Percentiles rank a stretch among this genome's conserved stretches.
Evolutionary conservation across 2,113 vertebrate species (phyloP).

Genomic region (Xiphophorus couchianus): DNA sequence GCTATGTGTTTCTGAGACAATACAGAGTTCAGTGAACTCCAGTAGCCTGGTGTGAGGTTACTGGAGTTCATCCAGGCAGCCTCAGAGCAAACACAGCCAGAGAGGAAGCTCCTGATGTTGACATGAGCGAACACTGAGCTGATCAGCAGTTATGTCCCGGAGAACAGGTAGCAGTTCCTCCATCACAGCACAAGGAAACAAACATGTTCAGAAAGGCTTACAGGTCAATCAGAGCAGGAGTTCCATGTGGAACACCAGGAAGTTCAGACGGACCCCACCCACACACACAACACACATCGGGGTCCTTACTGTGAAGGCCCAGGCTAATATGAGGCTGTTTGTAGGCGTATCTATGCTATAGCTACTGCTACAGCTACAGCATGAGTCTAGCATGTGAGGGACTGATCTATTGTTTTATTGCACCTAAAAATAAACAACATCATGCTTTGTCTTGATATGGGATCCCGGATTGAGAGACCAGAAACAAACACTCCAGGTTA

Average conservation of each 20-base stretch:
- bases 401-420: too few species aligned
- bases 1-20: not conserved
- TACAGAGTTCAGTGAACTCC: constrained; percentile 33
- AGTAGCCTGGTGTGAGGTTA: not conserved
- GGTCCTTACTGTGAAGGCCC: too few species aligned
- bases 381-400: too few species aligned
- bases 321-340: too few species aligned
- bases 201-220: not conserved
- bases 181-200: not conserved
- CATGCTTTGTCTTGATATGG: too few species aligned
- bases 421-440: too few species aligned
- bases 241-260: too few species aligned
- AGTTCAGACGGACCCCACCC: too few species aligned
- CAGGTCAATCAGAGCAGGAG: too few species aligned
- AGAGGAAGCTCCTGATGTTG: constrained; percentile 40
- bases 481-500: too few species aligned
- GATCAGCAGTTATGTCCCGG: not conserved
- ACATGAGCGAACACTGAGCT: not conserved
- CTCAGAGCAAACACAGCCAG: constrained; percentile 16
- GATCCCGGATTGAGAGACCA: too few species aligned
- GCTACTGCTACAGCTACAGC: too few species aligned
- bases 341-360: not conserved
- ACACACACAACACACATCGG: not conserved
- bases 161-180: not conserved
- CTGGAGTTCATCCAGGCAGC: not conserved